Evolutionary conservation across 1,140 invertebrate genomes (phyloP).

Genomic region (Achroia grisella): DNA sequence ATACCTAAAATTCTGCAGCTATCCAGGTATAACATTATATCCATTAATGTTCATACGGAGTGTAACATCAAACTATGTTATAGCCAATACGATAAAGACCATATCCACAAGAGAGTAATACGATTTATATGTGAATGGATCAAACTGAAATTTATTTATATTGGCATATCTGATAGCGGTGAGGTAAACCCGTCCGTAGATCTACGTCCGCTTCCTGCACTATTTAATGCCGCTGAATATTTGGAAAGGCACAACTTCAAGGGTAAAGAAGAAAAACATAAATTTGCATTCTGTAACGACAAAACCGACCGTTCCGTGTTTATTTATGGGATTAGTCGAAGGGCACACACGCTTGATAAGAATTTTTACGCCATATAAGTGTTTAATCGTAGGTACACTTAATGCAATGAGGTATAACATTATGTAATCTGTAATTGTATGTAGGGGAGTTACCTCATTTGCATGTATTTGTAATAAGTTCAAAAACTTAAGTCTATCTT

Average conservation of each 20-base stretch:
- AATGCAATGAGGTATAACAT: no score
- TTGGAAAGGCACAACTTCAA: conserved; percentile 39
- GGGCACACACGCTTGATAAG: conserved; percentile 23
- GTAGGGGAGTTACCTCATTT: no score
- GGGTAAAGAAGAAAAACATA: conserved; percentile 36
- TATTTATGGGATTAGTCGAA: conserved; percentile 40
- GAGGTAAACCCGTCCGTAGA: conserved; percentile 13
- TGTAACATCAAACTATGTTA: no score
- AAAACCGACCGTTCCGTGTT: conserved; percentile 31
- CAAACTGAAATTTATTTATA: conserved; percentile 27
- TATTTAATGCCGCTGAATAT: conserved; percentile 13
- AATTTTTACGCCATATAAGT: conserved; percentile 26
- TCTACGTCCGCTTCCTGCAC: conserved; percentile 23
- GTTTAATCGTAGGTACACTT: no score
- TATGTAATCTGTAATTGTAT: no score
- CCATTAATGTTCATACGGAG: no score
- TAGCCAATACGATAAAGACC: not conserved
- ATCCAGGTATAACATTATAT: no score
- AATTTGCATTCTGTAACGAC: conserved; percentile 25
- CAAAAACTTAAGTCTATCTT: no score
- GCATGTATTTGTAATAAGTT: no score
- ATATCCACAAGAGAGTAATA: conserved; percentile 1
- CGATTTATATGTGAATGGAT: conserved; percentile 10
- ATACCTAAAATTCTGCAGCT: no score
- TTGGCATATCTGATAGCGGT: conserved; percentile 23